Conservation (phyloP, 2,113 vertebrate genomes). For the Pituophis catenifer region DNA sequence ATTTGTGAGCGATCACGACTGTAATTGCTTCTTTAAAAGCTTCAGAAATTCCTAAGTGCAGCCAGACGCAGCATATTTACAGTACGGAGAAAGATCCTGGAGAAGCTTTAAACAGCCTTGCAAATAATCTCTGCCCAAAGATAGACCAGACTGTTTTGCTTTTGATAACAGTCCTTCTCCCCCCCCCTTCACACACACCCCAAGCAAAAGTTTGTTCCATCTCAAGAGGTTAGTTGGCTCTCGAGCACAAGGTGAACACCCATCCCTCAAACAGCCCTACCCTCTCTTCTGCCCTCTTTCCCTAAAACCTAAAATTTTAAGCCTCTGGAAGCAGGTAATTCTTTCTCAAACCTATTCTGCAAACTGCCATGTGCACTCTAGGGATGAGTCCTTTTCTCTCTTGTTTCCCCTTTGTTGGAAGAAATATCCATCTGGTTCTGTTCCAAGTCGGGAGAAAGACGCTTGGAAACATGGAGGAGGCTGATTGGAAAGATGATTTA, state of each 20-base stretch:
- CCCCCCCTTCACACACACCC: too few relatives aligned
- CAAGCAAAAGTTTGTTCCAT: not conserved
- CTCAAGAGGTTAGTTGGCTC: not conserved
- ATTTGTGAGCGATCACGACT: constrained; percentile 73
- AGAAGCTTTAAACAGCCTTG: not conserved
- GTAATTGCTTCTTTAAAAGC: constrained; percentile 73
- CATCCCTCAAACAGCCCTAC: not conserved
- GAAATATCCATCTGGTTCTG: too few relatives aligned
- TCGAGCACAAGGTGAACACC: not conserved
- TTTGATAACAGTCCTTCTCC: not conserved
- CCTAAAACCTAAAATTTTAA: not conserved
- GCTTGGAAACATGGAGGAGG: too few relatives aligned
- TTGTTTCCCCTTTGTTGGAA: not conserved
- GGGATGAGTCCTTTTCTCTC: not conserved
- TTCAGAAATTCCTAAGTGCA: constrained; percentile 53
- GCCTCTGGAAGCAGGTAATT: not conserved
- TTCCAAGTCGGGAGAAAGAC: too few relatives aligned
- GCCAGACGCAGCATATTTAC: constrained; percentile 32
- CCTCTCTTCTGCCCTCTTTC: not conserved
- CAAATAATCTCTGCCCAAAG: not conserved
- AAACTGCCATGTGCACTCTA: not conserved
- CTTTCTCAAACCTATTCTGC: not conserved
- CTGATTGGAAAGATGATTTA: too few relatives aligned
- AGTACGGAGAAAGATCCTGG: constrained; percentile 16
- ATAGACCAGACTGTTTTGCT: too few relatives aligned